Conservation (phyloP, 2,797 vertebrate genomes). For the Dicrostonyx torquatus region DNA sequence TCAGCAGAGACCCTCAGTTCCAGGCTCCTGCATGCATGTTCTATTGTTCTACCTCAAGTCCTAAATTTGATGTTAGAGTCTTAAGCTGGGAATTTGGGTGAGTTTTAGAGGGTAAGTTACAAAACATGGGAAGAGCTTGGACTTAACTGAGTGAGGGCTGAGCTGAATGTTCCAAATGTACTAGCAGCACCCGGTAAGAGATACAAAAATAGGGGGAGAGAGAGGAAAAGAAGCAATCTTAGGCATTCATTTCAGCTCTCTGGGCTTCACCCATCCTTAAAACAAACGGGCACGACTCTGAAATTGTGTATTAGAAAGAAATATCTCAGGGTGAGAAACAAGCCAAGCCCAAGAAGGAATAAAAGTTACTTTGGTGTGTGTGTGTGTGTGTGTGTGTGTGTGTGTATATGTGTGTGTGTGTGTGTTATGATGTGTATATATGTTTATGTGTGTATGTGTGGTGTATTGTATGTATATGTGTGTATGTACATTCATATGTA, state of each 20-base stretch:
- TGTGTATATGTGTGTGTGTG: background rate
- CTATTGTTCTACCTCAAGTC: background rate
- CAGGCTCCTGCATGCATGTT: background rate
- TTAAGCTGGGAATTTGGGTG: background rate
- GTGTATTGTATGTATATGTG: background rate
- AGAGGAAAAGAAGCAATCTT: background rate
- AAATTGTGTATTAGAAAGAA: background rate
- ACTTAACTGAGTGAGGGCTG: background rate
- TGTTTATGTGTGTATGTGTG: background rate
- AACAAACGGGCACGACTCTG: background rate
- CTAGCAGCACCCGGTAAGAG: background rate
- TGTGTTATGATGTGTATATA: too few relatives aligned
- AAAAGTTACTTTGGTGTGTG: background rate
- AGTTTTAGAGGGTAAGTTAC: background rate
- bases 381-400: background rate
- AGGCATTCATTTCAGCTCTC: background rate
- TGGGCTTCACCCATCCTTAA: background rate
- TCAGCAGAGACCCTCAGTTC: background rate
- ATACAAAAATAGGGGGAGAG: background rate
- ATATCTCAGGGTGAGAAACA: background rate
- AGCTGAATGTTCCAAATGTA: background rate
- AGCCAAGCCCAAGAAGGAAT: background rate
- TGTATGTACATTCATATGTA: background rate
- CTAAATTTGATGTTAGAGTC: background rate
- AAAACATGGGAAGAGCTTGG: background rate